A percentile compares a stretch with the other conserved stretches of the same genome.
Evolutionary conservation across 1,140 invertebrate genomes (phyloP).

Genomic region (Neuroterus valhalla): DNA sequence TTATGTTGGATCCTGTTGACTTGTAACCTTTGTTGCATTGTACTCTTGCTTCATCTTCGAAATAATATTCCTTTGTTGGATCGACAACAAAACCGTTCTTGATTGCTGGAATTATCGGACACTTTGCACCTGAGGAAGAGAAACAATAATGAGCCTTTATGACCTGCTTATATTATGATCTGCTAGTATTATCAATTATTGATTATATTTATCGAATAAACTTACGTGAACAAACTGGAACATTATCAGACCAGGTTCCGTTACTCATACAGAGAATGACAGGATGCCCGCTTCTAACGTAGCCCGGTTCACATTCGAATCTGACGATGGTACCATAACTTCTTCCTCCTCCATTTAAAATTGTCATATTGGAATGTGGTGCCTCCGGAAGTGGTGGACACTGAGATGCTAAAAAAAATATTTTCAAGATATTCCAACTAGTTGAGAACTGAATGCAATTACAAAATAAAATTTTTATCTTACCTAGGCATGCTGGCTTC

Average conservation of each 20-base stretch:
- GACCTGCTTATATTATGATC: too few species aligned
- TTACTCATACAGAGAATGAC: slow-evolving; percentile 96
- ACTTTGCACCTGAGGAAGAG: slow-evolving; percentile 80
- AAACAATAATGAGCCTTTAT: too few species aligned
- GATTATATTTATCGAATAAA: slow-evolving; percentile 36
- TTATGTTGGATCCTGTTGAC: slow-evolving; percentile 88
- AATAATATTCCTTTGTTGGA: slow-evolving; percentile 84
- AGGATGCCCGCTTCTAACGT: slow-evolving; percentile 89
- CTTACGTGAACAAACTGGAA: slow-evolving; percentile 90
- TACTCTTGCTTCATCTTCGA: slow-evolving; percentile 92
- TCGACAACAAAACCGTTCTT: slow-evolving; percentile 91
- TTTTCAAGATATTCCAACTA: slow-evolving; percentile 25
- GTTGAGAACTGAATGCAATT: slow-evolving; percentile 38
- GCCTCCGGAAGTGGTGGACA: slow-evolving; percentile 93
- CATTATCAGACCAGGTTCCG: slow-evolving; percentile 95
- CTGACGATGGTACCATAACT: slow-evolving; percentile 96
- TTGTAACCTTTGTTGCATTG: slow-evolving; percentile 94
- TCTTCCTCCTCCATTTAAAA: slow-evolving; percentile 94
- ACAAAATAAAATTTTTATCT: slow-evolving; percentile 41
- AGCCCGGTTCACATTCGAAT: slow-evolving; percentile 96
- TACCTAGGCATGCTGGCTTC: slow-evolving; percentile 91
- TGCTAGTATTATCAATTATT: too few species aligned
- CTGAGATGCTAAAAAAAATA: slow-evolving; percentile 83
- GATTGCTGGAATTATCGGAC: slow-evolving; percentile 88
- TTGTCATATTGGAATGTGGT: slow-evolving; percentile 88